Conservation (phyloP, 1,140 invertebrate species). For the Brachystomella parvula region DNA sequence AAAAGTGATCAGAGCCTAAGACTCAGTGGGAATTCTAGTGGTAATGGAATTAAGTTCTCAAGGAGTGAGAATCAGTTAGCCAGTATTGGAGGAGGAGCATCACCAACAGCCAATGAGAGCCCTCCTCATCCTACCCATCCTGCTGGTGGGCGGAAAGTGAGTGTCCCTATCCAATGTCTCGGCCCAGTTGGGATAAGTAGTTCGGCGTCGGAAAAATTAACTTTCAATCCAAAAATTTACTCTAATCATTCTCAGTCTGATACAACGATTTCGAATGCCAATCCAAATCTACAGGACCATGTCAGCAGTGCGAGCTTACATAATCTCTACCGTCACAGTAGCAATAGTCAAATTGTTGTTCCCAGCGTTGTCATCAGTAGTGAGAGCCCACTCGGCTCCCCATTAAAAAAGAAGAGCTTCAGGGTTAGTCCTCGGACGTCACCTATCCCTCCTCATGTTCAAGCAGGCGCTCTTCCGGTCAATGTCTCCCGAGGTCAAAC, state of each 20-base stretch:
- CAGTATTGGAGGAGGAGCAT: not conserved
- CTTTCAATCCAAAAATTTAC: constrained; percentile 26
- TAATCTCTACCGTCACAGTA: constrained; percentile 15
- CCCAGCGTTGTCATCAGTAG: constrained; percentile 13
- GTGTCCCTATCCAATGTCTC: constrained; percentile 13
- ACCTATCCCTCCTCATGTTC: not conserved
- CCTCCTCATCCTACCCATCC: not conserved
- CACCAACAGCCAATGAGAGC: not conserved
- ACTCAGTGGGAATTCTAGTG: not conserved
- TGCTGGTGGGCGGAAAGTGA: constrained; percentile 20
- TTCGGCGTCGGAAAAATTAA: constrained; percentile 11
- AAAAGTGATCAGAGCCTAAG: constrained; percentile 13
- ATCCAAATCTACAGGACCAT: not conserved
- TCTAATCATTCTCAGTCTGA: constrained; percentile 31
- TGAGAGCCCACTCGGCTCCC: not conserved
- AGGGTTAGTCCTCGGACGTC: not conserved
- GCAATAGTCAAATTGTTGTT: constrained; percentile 9
- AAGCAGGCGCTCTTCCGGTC: too few relatives aligned
- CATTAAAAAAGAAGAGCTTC: not conserved
- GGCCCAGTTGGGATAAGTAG: not conserved
- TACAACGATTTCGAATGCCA: constrained; percentile 22
- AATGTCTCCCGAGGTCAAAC: too few relatives aligned
- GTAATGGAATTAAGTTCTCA: constrained; percentile 17
- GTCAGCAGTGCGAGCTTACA: constrained; percentile 18
- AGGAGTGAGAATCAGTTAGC: constrained; percentile 25